Conservation (phyloP, 2,888 invertebrate genomes). For the Dysmachus trigonus region DNA sequence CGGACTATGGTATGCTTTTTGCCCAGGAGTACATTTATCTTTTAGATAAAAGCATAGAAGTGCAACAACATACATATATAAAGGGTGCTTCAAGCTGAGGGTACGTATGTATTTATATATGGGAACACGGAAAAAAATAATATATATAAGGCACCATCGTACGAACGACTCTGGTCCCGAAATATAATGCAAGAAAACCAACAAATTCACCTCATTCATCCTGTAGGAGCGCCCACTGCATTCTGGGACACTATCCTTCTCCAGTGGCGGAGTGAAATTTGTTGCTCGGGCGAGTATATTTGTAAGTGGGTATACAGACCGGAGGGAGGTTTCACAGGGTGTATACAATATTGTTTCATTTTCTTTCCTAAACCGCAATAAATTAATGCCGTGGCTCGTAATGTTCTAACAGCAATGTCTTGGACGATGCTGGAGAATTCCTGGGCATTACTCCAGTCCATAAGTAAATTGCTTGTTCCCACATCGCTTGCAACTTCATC, state of each 20-base stretch:
- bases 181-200: slow-evolving; percentile 7
- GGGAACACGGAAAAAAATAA: neutral
- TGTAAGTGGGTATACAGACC: neutral
- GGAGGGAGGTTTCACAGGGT: neutral
- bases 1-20: slow-evolving; percentile 3
- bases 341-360: slow-evolving; percentile 30
- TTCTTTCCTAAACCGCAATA: slow-evolving; percentile 14
- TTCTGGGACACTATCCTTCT: slow-evolving; percentile 3
- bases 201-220: slow-evolving; percentile 35
- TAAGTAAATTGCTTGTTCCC: slow-evolving; percentile 22
- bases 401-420: neutral
- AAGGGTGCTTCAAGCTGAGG: slow-evolving; percentile 17
- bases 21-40: slow-evolving; percentile 25
- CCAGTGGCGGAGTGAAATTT: neutral
- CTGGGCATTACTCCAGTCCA: neutral
- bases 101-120: neutral
- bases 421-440: neutral
- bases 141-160: neutral
- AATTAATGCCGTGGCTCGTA: slow-evolving; percentile 12
- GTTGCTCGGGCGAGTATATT: neutral
- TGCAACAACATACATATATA: slow-evolving; percentile 21
- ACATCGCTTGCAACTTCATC: neutral
- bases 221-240: neutral
- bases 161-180: neutral
- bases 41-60: slow-evolving; percentile 39